These are phyloP conservation scores for Dicrurus megarhynchus DNA, from an alignment of 2,113 vertebrate species.

Conservation along the genomic window DNA sequence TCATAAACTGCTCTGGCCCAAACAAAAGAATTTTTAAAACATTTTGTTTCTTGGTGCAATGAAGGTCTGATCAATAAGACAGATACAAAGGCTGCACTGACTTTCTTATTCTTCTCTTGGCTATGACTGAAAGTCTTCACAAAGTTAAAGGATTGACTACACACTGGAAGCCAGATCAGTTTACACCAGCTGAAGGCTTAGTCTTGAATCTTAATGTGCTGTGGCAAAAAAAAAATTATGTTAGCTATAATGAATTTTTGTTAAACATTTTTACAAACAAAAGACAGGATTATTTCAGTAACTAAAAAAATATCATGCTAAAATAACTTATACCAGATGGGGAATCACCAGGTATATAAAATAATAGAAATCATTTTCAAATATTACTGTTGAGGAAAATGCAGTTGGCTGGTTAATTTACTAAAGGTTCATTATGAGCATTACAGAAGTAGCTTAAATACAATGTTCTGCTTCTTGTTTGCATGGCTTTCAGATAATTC, in stretches of 20 bases:
- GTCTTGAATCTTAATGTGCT: background rate
- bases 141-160: constrained; percentile 42
- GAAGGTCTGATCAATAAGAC: background rate
- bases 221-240: background rate
- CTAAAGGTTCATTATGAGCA: background rate
- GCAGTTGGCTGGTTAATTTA: background rate
- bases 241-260: background rate
- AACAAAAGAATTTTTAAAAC: background rate
- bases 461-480: background rate
- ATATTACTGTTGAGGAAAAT: background rate
- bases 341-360: background rate
- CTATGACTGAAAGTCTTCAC: constrained; percentile 13
- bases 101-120: constrained; percentile 30
- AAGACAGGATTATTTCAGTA: background rate
- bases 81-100: background rate
- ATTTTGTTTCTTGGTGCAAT: background rate
- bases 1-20: background rate
- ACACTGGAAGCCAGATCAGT: background rate
- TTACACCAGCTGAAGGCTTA: constrained; percentile 10
- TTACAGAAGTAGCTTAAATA: background rate
- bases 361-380: background rate
- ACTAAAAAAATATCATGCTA: background rate
- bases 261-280: background rate
- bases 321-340: background rate
- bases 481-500: background rate